Evolutionary conservation across 2,797 vertebrate genomes (phyloP), one percentile per base, ranked within the genome.

Genomic region (Diplodus puntazzo): DNA sequence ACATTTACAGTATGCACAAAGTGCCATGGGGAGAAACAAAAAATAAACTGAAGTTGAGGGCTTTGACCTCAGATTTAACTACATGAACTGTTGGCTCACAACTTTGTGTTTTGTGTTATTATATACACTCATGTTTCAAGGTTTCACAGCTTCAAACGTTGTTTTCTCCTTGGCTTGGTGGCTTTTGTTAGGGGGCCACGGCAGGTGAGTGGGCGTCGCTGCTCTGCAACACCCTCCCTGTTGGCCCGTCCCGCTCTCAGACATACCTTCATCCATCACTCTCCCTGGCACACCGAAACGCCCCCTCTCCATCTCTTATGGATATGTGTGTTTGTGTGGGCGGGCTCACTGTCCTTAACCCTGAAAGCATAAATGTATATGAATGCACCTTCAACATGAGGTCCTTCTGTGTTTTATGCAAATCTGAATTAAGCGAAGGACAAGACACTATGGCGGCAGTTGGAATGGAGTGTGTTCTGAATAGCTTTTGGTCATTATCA

Each of bases 161-260:
- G 8, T 8, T 14, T 53, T 16, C 27, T 48, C 23, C 17, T 49
- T 43, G 52, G 5, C 64, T 76, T 70, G 68, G 2, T 69, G 67
- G 63, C 55, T 80, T 89, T 73, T 81, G 80, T 71, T 77, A 43
- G 25, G 46, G n/a, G 49, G 23, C 20, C 65, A 77, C 92, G 90
- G 90, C 95, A 94, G 94, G 94, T 94, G 94, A 93, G 88, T 87
- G 90, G 94, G 94, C 83, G 92, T 92, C 64, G 49, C 83, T 81
- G 70, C 60, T 70, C 60, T 82, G 65, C 81, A 69, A 78, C 87
- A 21, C 4, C 62, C 62, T 59, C 77, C 63, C 77, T 39, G 59
- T 75, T 73, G 69, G 75, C 58, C 72, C 20, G 5, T 52, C 69
- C 53, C 4, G 4, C 70, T 70, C 69, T 81, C 81, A 83, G 16